Conservation (phyloP, 2,797 vertebrate species). For the Danio albolineatus region DNA sequence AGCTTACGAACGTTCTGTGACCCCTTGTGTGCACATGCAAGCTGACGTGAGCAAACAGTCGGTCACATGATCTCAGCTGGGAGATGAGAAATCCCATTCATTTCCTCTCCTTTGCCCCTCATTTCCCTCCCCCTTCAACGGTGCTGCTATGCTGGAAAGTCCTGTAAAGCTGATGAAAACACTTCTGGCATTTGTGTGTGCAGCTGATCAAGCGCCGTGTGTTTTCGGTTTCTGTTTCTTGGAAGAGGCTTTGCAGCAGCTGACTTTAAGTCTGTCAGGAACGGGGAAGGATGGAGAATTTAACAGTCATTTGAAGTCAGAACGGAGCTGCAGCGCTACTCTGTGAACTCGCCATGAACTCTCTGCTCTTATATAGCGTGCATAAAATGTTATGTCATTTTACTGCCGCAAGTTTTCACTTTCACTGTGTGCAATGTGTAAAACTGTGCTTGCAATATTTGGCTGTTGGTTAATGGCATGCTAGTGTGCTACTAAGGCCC, state of each 20-base stretch:
- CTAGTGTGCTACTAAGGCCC: neutral
- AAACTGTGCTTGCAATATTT: neutral
- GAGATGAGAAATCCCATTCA: constrained; percentile 36
- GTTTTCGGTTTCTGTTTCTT: constrained; percentile 48
- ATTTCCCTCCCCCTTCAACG: constrained; percentile 9
- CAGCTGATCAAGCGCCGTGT: constrained; percentile 8
- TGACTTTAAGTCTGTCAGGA: neutral
- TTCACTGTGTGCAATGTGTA: neutral
- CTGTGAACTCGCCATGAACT: neutral
- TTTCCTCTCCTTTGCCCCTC: constrained; percentile 15
- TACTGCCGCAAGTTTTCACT: neutral
- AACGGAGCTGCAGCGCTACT: neutral
- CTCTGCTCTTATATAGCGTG: neutral
- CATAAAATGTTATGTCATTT: neutral
- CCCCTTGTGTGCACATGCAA: constrained; percentile 5
- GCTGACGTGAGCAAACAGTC: constrained; percentile 33
- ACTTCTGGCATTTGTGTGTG: neutral
- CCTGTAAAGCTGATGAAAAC: constrained; percentile 24
- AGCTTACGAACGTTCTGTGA: neutral
- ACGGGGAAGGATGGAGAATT: neutral
- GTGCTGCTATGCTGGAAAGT: constrained; percentile 28
- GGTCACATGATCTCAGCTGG: constrained; percentile 40
- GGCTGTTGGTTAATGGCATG: neutral
- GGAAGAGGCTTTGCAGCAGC: constrained; percentile 26
- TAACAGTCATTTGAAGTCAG: neutral